Conservation (phyloP, 2,113 vertebrate genomes). For the Aegithalos caudatus region DNA sequence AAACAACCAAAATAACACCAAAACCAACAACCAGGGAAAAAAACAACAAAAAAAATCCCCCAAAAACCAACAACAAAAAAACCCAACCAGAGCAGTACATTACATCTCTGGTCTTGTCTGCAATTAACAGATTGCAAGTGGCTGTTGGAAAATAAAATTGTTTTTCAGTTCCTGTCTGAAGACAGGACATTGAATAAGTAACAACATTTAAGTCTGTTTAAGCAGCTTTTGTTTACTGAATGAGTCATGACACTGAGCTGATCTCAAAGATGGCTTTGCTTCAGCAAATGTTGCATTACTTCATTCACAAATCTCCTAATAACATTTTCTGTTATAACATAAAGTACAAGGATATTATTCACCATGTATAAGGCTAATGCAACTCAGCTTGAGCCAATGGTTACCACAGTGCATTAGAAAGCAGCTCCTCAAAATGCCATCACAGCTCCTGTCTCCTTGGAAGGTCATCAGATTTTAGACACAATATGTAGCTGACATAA, state of each 20-base stretch:
- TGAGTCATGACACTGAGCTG: not conserved
- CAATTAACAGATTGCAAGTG: not conserved
- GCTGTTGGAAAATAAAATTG: not conserved
- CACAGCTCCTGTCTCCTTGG: not conserved
- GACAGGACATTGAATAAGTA: not conserved
- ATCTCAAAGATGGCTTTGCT: not conserved
- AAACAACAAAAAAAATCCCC: not conserved
- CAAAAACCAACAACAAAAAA: not conserved
- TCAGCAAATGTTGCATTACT: not conserved
- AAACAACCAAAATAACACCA: too few relatives aligned
- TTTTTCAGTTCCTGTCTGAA: not conserved
- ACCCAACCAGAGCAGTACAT: not conserved
- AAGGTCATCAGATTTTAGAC: not conserved
- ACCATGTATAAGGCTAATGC: not conserved
- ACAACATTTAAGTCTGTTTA: not conserved
- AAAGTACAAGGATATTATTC: not conserved
- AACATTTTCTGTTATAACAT: not conserved
- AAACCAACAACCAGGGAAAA: not conserved
- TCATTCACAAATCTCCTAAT: not conserved
- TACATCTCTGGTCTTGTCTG: not conserved
- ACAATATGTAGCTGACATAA: not conserved
- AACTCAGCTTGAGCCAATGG: not conserved
- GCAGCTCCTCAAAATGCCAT: not conserved
- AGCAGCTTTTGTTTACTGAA: not conserved
- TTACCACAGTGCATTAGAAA: not conserved